Evolutionary conservation across 2,113 vertebrate species (phyloP), one percentile per base, ranked within the genome.

Genomic region (Fukomys damarensis): DNA sequence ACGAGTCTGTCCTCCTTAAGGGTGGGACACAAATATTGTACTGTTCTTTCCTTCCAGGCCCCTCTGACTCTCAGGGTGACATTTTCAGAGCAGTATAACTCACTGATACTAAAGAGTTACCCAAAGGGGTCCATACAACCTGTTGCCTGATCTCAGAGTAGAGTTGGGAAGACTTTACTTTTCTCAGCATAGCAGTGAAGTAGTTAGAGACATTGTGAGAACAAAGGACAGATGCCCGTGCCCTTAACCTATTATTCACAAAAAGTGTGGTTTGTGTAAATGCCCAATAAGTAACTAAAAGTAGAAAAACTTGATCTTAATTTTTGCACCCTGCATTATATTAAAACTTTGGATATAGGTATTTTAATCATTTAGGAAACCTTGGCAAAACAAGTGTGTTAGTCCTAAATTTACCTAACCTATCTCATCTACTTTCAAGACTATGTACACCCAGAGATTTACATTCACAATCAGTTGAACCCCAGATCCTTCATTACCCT

Each of bases 51-150:
- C 11, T 17, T 54, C 11, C 26, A 30, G 43, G 35, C 43, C 66
- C 63, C 41, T 83, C 38, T 86, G 35, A 82, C 72, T 92, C 32
- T 83, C 52, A 93, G 89, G 66, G 66, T 92, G 91, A 92, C 8
- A 89, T 52, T 70, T 63, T 65, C 28, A 79, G 14, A 76, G 2
- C 3, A 59, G 16, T n/a, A 24, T 35, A 86, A 83, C 38, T 32
- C 16, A 92, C 30, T 85, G 59, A 41, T 41, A n/a, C 24, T 83
- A 41, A 91, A 38, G 0, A 11, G 22, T 92, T 54, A 20, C 13
- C 6, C 41, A 30, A 59, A 89, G 7, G 3, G 26, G 1, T 66
- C 24, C 11, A 7, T 30, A 17, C 49, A 35, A 54, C 26, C 7
- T 43, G 28, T 52, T 63, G 4, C 43, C 41, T 35, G 20, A 5